phyloP scores from a whole-genome alignment of 2,113 vertebrate genomes.

The Prochilodus magdalenae region DNA sequence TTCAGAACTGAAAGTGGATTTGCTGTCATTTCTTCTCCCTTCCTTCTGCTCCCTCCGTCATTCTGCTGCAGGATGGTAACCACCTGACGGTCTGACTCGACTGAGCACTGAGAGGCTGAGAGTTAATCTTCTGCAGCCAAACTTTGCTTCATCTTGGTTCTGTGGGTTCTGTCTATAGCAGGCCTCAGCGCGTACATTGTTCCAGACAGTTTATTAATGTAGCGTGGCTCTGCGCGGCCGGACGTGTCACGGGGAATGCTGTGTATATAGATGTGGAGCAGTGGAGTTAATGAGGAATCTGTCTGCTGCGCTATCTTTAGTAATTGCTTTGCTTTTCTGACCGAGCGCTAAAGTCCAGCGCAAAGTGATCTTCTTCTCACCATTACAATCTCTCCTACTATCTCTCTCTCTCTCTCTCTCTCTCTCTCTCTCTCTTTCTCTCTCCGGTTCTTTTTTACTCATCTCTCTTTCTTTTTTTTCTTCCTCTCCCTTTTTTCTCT shows the following conservation, averaged over 20 bases:
- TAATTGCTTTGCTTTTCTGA: neutral
- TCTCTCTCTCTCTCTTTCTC: too few species aligned
- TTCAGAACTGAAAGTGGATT: too few species aligned
- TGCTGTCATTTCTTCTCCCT: too few species aligned
- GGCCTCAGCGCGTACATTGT: neutral
- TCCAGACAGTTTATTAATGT: neutral
- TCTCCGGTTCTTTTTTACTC: too few species aligned
- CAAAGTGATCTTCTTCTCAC: neutral
- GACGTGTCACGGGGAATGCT: neutral
- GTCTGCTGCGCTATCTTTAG: neutral
- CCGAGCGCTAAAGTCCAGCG: neutral
- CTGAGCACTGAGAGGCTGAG: too few species aligned
- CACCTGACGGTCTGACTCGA: too few species aligned
- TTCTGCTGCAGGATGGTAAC: too few species aligned
- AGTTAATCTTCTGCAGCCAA: neutral
- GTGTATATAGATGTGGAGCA: neutral
- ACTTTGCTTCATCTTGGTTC: neutral
- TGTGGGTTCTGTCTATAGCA: neutral
- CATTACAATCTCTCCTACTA: neutral
- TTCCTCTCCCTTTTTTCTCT: neutral
- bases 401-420: neutral
- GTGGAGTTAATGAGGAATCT: neutral
- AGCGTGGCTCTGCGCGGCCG: neutral
- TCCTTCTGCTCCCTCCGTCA: too few species aligned
- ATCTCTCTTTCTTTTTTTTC: neutral